phyloP scores from a whole-genome alignment of 2,113 vertebrate species.

The Mus musculus region DNA sequence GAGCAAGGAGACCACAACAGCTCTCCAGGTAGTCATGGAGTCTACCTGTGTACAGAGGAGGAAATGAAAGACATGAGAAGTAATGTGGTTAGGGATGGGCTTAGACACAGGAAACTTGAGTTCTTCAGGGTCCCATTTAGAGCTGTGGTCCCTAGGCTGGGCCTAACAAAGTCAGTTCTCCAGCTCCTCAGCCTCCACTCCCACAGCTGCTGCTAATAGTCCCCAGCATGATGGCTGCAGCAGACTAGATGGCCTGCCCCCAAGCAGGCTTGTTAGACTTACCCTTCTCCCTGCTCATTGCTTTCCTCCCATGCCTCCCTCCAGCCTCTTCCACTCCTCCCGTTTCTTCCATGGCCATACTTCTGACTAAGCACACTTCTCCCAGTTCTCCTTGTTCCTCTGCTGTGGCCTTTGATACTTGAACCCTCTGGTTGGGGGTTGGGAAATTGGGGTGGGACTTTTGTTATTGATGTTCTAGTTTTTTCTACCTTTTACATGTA shows the following conservation, averaged over 20 bases:
- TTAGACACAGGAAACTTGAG: background rate
- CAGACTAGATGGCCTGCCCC: background rate
- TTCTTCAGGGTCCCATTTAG: no score
- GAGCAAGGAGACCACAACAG: background rate
- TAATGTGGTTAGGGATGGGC: fast-evolving
- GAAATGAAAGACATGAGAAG: background rate
- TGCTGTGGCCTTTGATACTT: background rate
- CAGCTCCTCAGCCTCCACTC: background rate
- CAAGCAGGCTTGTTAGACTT: no score
- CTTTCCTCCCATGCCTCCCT: background rate
- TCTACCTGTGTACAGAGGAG: background rate
- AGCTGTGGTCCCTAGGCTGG: background rate
- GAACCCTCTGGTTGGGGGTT: background rate
- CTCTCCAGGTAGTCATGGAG: background rate
- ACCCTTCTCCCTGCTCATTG: background rate
- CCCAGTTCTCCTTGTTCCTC: background rate
- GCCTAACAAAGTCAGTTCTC: background rate
- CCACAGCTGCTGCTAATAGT: background rate
- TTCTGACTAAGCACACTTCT: background rate
- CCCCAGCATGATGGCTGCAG: background rate
- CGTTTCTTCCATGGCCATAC: background rate
- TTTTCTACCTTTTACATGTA: background rate
- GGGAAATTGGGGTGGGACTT: background rate
- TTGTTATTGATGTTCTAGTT: background rate
- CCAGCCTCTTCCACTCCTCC: background rate